Evolutionary conservation across 2,113 vertebrate genomes (phyloP).

Genomic region (Heteronetta atricapilla): DNA sequence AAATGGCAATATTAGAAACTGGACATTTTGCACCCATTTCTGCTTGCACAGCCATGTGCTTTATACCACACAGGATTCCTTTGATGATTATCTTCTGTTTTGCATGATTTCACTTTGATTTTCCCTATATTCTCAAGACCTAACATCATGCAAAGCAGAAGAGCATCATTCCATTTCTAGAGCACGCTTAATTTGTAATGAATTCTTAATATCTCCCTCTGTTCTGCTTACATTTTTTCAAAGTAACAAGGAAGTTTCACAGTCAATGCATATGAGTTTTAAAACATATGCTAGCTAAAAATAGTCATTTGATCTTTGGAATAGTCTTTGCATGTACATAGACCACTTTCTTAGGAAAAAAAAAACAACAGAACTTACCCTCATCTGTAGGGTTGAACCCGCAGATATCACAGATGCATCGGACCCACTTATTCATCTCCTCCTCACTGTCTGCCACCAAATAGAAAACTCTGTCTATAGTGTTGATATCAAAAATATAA

Average conservation of each 20-base stretch:
- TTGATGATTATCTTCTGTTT: background rate
- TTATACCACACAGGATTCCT: conserved; percentile 9
- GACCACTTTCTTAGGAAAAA: background rate
- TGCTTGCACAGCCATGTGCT: conserved; percentile 14
- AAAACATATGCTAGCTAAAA: background rate
- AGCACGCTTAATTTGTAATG: background rate
- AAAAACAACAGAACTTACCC: conserved; percentile 78
- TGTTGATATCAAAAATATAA: conserved; percentile 99
- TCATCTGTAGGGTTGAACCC: conserved; percentile 99
- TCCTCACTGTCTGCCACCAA: conserved; percentile 98
- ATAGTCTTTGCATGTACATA: background rate
- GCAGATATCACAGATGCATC: conserved; percentile 98
- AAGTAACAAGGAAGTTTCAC: background rate
- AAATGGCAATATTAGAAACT: conserved; percentile 37
- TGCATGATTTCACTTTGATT: background rate
- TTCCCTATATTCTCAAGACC: background rate
- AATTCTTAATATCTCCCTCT: background rate
- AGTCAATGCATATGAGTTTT: background rate
- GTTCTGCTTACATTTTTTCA: background rate
- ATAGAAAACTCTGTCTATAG: conserved; percentile 97
- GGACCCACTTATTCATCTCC: conserved; percentile 99
- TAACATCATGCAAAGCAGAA: background rate
- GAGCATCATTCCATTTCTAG: background rate
- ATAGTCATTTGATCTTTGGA: conserved; percentile 6
- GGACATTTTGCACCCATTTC: conserved; percentile 36